A percentile compares a stretch with the other conserved stretches of the same genome.
phyloP scores from a whole-genome alignment of 2,113 vertebrate genomes.

The Butorides virescens region DNA sequence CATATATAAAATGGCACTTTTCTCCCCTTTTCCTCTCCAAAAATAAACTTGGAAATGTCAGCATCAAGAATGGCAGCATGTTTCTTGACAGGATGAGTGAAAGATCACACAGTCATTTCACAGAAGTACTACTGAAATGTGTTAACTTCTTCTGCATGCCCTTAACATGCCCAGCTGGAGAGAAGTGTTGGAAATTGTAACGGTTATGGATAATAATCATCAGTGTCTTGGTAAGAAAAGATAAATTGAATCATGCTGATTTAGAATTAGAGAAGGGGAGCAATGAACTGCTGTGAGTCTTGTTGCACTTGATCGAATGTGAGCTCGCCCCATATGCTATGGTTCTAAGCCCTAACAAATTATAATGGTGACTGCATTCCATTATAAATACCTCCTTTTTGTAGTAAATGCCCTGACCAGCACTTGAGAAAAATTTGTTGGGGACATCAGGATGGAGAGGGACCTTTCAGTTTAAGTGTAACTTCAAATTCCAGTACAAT shows the following conservation, averaged over 20 bases:
- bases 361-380: not conserved
- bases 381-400: not conserved
- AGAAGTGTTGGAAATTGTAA: not conserved
- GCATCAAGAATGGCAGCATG: not conserved
- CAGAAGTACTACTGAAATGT: not conserved
- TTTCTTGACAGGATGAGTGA: slow-evolving; percentile 20
- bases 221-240: not conserved
- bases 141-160: not conserved
- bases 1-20: not conserved
- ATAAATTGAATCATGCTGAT: not conserved
- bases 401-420: not conserved
- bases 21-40: not conserved
- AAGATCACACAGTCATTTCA: not conserved
- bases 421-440: not conserved
- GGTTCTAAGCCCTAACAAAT: not conserved
- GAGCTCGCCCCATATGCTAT: not conserved
- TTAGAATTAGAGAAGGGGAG: not conserved
- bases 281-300: not conserved
- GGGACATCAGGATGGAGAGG: not conserved
- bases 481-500: not conserved
- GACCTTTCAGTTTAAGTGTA: not conserved
- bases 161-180: slow-evolving; percentile 2
- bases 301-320: not conserved
- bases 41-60: slow-evolving; percentile 44
- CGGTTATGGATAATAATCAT: not conserved